phyloP scores from a whole-genome alignment of 2,797 vertebrate genomes.

The Anguilla megastoma region DNA sequence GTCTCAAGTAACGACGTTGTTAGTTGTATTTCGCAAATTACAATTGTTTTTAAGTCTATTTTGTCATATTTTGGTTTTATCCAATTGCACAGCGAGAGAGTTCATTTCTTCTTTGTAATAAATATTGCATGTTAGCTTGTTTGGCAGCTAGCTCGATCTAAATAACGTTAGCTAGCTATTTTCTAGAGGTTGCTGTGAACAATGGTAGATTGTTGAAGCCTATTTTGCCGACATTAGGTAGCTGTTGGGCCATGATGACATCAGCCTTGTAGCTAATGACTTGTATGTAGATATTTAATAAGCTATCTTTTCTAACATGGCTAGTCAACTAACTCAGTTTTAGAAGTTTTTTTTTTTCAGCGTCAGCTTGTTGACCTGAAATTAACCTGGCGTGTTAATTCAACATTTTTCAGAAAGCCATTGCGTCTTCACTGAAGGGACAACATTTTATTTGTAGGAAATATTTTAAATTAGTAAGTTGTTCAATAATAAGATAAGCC shows the following conservation, averaged over 20 bases:
- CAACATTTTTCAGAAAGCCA: no score
- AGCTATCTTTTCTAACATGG: neutral
- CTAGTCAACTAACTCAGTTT: neutral
- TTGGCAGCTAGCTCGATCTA: neutral
- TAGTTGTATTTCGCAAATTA: neutral
- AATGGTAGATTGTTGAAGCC: neutral
- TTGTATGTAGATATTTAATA: neutral
- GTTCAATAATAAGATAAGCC: neutral
- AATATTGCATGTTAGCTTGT: neutral
- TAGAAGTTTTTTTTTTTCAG: no score
- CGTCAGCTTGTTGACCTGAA: neutral
- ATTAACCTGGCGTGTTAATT: neutral
- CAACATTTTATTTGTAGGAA: neutral
- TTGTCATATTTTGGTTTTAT: neutral
- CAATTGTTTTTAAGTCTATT: neutral
- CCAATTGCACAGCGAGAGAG: no score
- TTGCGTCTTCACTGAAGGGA: neutral
- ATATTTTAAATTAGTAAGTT: neutral
- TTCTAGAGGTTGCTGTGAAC: neutral
- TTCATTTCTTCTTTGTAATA: neutral
- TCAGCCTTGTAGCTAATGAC: neutral
- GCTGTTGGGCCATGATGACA: neutral
- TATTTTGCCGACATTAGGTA: neutral
- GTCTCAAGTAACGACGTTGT: neutral
- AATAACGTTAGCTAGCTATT: neutral